Evolutionary conservation across 1,140 invertebrate species (phyloP), one percentile per base, ranked within the genome.

Genomic region (Drosophila bocki): DNA sequence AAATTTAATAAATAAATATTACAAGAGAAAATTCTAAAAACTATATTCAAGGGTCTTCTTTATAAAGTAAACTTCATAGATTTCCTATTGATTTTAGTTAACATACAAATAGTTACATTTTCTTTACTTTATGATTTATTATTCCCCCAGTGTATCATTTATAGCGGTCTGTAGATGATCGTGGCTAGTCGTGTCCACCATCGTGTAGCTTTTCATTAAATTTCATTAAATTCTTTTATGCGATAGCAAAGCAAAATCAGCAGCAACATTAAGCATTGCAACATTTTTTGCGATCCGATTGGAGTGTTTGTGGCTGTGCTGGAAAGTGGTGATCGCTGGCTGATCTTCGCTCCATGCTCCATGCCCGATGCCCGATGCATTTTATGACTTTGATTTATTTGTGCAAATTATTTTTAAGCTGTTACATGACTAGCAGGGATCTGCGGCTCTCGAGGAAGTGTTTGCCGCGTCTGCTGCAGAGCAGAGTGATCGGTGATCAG

Each of bases 201-300:
- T 85, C 85, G 84, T 82, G 86, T 90, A 90, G 78, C 85, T 75
- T 90, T 91, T 90, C 86, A 90, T 90, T 91, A 82, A 85, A 91
- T 91, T 91, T 85, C 86, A 90, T 90, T 90, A 90, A 90, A 90
- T 90, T 90, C 85, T 90, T 90, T 90, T 79, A 85, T 85, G 85
- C 81, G 84, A 90, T 88, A 84, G 67, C 85, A 88, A 84, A 80
- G 67, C 58, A 62, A 64, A 56, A 65, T 65, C 65, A 64, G 62
- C 65, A 68, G 62, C 53, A 57, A 75, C 61, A 71, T 48, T 56
- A 51, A 5, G 45, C 54, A 72, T 74, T 83, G 75, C 75, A 80
- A 75, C 81, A 63, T 68, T 67, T 67, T 56, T 65, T 42, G 53
- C 53, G 7, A 71, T 72, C 19, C 15, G 67, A 70, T 53, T 42